Base-by-base conservation (phyloP, 2,888 invertebrate species). In the Automeris io region DNA sequence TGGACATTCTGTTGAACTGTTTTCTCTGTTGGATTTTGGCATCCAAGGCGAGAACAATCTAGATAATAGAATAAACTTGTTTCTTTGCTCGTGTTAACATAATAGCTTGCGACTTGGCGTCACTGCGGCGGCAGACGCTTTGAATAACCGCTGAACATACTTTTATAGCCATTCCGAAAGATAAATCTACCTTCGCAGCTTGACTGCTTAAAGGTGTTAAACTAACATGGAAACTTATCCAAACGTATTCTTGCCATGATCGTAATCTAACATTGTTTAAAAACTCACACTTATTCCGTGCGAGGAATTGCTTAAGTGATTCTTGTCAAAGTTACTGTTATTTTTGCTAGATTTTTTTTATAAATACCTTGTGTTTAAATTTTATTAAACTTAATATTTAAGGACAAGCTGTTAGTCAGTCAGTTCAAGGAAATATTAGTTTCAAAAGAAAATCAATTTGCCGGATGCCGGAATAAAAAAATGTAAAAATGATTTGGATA, bases 11-110 rank as follows among this genome's bases (percentile, higher is more conserved):
- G 35, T 44, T 8, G 7, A 13, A 26, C 7, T 3, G 16, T 13
- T 13, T 26, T 13, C 13, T 55, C 47, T 49, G 53, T 74, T 70
- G 64, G 57, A 67, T 78, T 80, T 78, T 80, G 83, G 80, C 82
- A 77, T 68, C 61, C 59, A 53, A 75, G 79, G 79, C 81, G 80
- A 77, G 81, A 81, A 82, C 79, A 79, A 80, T 82, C 79, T 72
- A 64, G 66, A 56, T 79, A 80, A 82, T 80, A 80, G 78, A 79
- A 80, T 80, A 61, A 67, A 70, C 60, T 74, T 61, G 62, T 70
- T 73, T 70, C 68, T 70, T 70, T 61, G 56, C 54, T 23, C 23
- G 25, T 22, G 33, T 21, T 52, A 46, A 45, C 40, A 45, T 43
- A 42, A 50, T 46, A 43, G 47, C 49, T 54, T 33, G 42, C 45